Evolutionary conservation across 2,888 invertebrate species (phyloP).

Genomic region (Campoletis raptor): DNA sequence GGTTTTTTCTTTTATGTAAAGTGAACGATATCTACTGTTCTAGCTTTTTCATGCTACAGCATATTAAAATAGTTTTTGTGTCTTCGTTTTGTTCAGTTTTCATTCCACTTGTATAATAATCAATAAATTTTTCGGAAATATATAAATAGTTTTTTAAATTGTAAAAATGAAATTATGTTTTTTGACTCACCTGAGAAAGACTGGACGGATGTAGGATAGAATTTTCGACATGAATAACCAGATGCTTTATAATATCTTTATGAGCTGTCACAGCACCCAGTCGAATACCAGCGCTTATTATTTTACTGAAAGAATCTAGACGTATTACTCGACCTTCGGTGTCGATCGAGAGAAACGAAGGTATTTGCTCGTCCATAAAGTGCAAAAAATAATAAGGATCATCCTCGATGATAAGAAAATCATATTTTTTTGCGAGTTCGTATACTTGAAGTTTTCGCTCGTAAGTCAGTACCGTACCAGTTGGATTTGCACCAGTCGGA

Average conservation of each 20-base stretch:
- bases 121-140: not conserved
- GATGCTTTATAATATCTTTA: constrained; percentile 86
- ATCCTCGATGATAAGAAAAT: constrained; percentile 92
- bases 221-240: constrained; percentile 89
- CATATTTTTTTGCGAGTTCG: constrained; percentile 89
- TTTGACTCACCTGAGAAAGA: constrained; percentile 87
- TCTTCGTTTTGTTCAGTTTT: not conserved
- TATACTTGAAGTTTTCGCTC: constrained; percentile 89
- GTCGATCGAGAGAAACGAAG: constrained; percentile 91
- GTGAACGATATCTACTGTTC: not conserved
- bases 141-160: too few species aligned
- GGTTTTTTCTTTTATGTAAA: not conserved
- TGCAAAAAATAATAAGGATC: constrained; percentile 93
- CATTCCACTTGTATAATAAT: not conserved
- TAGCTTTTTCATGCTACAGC: not conserved
- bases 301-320: constrained; percentile 92
- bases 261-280: constrained; percentile 91
- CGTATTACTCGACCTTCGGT: constrained; percentile 91
- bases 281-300: constrained; percentile 90
- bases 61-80: not conserved
- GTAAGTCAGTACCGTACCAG: constrained; percentile 89
- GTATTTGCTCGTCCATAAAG: constrained; percentile 87
- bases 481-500: constrained; percentile 92
- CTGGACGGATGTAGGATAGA: constrained; percentile 88
- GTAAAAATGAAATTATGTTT: not conserved